Evolutionary conservation across 2,797 vertebrate species (phyloP), one percentile per base, ranked within the genome.

Genomic region (Urophycis tenuis): DNA sequence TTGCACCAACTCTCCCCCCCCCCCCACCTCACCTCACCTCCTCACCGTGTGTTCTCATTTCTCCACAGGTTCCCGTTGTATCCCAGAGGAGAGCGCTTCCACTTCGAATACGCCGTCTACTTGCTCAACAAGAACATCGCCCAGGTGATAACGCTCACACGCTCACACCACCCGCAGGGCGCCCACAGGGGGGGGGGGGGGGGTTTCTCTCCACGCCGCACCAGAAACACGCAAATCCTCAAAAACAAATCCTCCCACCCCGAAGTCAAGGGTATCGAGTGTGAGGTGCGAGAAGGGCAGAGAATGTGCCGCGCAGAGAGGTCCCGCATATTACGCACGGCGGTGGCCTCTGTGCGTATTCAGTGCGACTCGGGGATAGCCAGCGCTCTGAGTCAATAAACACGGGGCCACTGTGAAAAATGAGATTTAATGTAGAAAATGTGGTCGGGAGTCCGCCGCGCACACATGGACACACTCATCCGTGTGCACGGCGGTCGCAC

Each of bases 61-160:
- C n/a, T 67, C 60, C 78, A 75, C 86, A 99, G 98, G 89, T 99
- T 99, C 88, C 97, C 97, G 73, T 90, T 99, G 75, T 97, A 97
- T 87, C 93, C 95, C 72, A 95, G 97, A 92, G 96, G 96, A 81
- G 98, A 99, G 88, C 95, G 97, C 45, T 95, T 99, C 85, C 97
- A 99, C 80, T 99, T 99, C 91, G 96, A 99, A 86, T 99, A 99
- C 0, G 98, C 96, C 1, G 98, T 99, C 78, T 99, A 99, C 91
- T 94, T 99, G 90, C 95, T 99, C 87, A 99, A 99, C 94, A 99
- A 99, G 93, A 99, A 99, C 85, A 97, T 99, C 73, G 98, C 98
- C 81, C 98, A 99, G 96, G 97, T 99, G 93, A 90, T 89, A 11
- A 70, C 29, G 31, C 3, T 1, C 15, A 70, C 67, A 31, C 67